Conservation (phyloP, 2,113 vertebrate species). For the Rhea pennata region DNA sequence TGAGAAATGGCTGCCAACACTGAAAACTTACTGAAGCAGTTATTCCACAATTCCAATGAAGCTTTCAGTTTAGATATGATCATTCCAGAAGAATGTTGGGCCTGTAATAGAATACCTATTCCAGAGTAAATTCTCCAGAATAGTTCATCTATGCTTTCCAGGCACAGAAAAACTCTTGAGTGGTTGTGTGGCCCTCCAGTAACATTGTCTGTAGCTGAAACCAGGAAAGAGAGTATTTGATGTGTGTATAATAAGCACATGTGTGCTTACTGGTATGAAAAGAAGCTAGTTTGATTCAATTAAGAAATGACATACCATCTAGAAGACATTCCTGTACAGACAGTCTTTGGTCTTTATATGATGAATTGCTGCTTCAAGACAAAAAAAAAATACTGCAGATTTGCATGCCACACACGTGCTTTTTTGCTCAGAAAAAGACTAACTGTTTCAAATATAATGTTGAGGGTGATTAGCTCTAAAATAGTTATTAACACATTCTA, state of each 20-base stretch:
- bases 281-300: neutral
- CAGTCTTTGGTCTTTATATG: neutral
- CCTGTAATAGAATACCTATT: neutral
- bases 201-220: neutral
- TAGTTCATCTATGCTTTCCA: slow-evolving; percentile 17
- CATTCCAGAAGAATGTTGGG: slow-evolving; percentile 3
- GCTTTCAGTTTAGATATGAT: neutral
- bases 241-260: neutral
- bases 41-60: neutral
- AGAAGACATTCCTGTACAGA: neutral
- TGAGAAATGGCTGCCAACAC: neutral
- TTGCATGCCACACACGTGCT: neutral
- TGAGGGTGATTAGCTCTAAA: neutral
- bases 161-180: neutral
- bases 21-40: neutral
- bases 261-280: neutral
- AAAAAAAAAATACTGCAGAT: neutral
- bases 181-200: neutral
- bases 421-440: neutral
- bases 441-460: neutral
- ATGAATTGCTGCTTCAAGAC: neutral
- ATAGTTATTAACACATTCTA: neutral
- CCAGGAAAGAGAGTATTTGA: neutral
- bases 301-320: neutral
- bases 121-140: slow-evolving; percentile 5